These are phyloP conservation scores for Aurelia sp. DNA, from an alignment of 30 jellyfish, hydroid and myxozoan genomes.

Conservation along the genomic window DNA sequence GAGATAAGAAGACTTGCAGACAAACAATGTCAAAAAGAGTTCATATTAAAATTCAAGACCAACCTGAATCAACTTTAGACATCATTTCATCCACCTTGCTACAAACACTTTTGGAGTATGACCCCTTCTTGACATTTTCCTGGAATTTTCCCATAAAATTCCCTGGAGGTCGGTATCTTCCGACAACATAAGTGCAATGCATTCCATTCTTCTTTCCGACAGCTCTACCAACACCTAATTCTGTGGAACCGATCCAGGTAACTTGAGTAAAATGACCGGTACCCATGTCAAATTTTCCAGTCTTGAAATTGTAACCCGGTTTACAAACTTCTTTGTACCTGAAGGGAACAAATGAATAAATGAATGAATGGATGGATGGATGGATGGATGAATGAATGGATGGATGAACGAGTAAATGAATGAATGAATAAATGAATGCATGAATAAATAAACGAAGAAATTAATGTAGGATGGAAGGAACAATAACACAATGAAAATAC, in stretches of 20 bases:
- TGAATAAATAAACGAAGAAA: no score
- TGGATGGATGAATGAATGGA: no score
- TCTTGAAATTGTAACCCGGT: conserved; percentile 73
- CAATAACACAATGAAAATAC: no score
- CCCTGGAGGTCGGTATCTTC: conserved; percentile 83
- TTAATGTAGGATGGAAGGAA: no score
- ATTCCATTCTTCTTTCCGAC: conserved; percentile 45
- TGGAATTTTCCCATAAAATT: conserved; percentile 53
- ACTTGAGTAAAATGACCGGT: conserved; percentile 96
- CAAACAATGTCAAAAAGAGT: no score
- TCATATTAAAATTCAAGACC: no score
- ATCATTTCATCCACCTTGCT: conserved; percentile 39
- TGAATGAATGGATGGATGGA: not conserved
- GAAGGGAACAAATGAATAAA: not conserved
- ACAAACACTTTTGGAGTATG: conserved; percentile 17
- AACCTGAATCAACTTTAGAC: conserved; percentile 24
- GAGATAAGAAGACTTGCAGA: no score
- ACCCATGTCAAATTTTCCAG: conserved; percentile 40
- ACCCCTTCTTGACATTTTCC: conserved; percentile 70
- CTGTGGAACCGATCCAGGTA: conserved; percentile 64
- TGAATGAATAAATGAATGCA: no score
- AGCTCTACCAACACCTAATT: conserved; percentile 72
- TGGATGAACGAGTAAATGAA: no score
- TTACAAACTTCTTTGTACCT: conserved; percentile 92
- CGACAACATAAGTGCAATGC: conserved; percentile 81